phyloP scores from a whole-genome alignment of 2,797 vertebrate genomes.

The Mycteria americana region DNA sequence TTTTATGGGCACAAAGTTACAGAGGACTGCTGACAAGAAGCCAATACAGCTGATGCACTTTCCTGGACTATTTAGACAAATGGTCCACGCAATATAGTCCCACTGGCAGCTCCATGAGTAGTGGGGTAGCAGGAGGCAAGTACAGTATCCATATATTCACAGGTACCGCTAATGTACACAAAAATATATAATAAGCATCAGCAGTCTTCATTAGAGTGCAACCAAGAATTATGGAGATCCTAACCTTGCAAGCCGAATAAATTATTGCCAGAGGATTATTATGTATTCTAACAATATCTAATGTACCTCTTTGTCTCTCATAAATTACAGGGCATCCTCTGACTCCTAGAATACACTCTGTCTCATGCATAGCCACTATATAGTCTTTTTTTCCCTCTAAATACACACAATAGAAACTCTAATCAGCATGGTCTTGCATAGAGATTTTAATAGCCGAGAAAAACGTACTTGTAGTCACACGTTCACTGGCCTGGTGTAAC shows the following conservation, averaged over 20 bases:
- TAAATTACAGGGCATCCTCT: conserved; percentile 64
- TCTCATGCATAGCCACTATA: background rate
- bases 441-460: conserved; percentile 1
- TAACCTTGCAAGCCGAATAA: conserved; percentile 64
- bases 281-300: conserved; percentile 68
- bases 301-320: conserved; percentile 65
- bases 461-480: background rate
- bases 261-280: conserved; percentile 66
- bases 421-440: background rate
- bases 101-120: conserved; percentile 33
- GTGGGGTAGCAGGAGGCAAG: conserved; percentile 24
- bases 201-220: conserved; percentile 57
- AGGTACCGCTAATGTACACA: conserved; percentile 54
- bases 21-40: background rate
- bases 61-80: conserved; percentile 30
- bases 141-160: conserved; percentile 48
- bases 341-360: conserved; percentile 16
- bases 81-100: background rate
- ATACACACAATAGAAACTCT: background rate
- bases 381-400: background rate
- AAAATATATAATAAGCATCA: conserved; percentile 66
- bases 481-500: background rate
- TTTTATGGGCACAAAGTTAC: background rate
- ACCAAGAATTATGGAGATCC: conserved; percentile 68
- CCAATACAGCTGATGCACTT: background rate